Base-by-base conservation (phyloP, 2,113 vertebrate species). In the Ivindomyrus marchei region DNA sequence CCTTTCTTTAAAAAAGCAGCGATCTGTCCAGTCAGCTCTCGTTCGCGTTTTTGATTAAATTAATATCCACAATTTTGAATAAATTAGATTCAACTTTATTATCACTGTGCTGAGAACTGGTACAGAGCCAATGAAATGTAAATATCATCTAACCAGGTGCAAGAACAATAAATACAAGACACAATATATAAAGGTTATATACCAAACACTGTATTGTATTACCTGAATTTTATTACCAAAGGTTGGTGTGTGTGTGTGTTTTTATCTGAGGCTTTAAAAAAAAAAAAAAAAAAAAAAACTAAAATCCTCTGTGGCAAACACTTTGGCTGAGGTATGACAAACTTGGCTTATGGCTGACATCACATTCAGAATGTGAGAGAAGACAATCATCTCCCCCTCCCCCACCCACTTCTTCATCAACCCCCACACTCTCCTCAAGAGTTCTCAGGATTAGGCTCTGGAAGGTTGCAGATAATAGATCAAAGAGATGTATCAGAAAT, bases 391-490 rank as follows among this genome's bases (percentile, higher is more conserved):
- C 52, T 45, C 84, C 47, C 74, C 36, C 70, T 1, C 89, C 49
- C 50, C 83, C 27, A 9, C 88, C 24, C 15, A 53, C 52, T 53
- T 53, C 17, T 53, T 4, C 52, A 53, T 53, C 50, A 27, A 39
- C 39, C 53, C 27, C 52, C 89, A 31, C 52, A 19, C 36, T 49
- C 53, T 93, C 90, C 90, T 94, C 90, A 92, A 94, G 93, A 91
- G 93, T 92, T 92, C 89, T 93, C 91, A 90, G 93, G 94, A 95
- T 95, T 95, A 95, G 91, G 90, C 92, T 92, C 93, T 95, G 94
- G 92, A 95, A 94, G 93, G 93, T 93, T 94, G 93, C 88, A 94
- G 95, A 96, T 95, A 95, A 96, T 94, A 94, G 94, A 96, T 95
- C 95, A 96, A 95, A 96, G 94, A 93, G 90, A 91, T 89, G 88